phyloP scores from a whole-genome alignment of 2,113 vertebrate species.

The Hemichromis elongatus region DNA sequence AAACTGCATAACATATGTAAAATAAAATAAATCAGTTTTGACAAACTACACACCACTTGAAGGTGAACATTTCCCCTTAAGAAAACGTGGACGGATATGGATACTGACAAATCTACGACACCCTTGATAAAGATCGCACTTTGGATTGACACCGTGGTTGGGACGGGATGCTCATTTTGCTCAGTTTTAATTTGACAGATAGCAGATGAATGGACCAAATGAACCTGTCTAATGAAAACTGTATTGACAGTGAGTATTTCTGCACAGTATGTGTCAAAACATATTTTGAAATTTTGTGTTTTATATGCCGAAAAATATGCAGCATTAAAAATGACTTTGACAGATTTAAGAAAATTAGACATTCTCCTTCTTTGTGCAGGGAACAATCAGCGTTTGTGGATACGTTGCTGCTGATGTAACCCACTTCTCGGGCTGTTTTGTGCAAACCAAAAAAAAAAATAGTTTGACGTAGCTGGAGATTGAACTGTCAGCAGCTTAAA shows the following conservation, averaged over 20 bases:
- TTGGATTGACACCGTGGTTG: neutral
- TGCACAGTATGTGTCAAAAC: neutral
- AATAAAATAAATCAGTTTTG: neutral
- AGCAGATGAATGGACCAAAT: neutral
- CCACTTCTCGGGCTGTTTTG: neutral
- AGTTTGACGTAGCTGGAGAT: neutral
- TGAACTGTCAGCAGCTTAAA: neutral
- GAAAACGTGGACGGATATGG: neutral
- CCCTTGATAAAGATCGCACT: neutral
- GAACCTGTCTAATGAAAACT: conserved; percentile 14
- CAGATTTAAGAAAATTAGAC: neutral
- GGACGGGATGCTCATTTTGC: neutral
- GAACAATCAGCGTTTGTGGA: neutral
- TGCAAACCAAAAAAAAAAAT: neutral
- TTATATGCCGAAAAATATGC: neutral
- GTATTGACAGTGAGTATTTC: neutral
- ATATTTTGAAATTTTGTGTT: neutral
- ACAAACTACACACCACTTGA: neutral
- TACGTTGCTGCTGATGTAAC: neutral
- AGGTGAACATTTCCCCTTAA: neutral
- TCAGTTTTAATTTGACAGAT: conserved; percentile 26
- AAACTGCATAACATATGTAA: neutral
- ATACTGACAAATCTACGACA: neutral
- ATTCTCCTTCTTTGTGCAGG: neutral
- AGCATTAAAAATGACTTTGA: neutral